A percentile compares a stretch with the other conserved stretches of the same genome.
These are phyloP conservation scores for Aphidius ervi DNA, from an alignment of 1,140 invertebrate genomes.

Conservation along the genomic window DNA sequence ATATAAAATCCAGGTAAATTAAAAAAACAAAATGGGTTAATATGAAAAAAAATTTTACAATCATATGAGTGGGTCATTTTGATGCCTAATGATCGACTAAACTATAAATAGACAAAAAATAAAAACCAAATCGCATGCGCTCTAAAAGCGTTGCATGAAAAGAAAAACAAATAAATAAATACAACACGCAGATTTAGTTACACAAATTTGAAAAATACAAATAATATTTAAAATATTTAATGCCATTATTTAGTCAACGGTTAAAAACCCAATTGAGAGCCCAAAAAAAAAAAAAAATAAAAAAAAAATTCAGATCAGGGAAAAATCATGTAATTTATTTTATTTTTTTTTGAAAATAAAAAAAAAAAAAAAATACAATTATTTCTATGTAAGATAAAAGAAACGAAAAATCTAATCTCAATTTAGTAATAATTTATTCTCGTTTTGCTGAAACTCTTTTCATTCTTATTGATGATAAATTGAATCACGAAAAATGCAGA, in stretches of 20 bases:
- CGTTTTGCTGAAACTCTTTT: too few relatives aligned
- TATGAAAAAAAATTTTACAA: conserved; percentile 29
- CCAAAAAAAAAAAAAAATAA: conserved; percentile 7
- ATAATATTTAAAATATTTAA: not conserved
- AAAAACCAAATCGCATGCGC: not conserved
- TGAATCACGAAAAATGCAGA: too few relatives aligned
- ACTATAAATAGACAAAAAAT: conserved; percentile 5
- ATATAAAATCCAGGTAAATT: too few relatives aligned
- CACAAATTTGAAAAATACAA: not conserved
- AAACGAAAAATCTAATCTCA: too few relatives aligned
- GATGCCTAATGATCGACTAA: conserved; percentile 7
- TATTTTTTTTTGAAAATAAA: too few relatives aligned
- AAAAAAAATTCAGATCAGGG: conserved; percentile 2
- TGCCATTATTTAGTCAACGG: not conserved
- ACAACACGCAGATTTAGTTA: conserved; percentile 2
- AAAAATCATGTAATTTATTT: too few relatives aligned
- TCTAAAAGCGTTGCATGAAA: not conserved
- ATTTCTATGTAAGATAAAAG: too few relatives aligned
- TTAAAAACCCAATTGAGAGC: conserved; percentile 6
- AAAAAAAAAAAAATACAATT: too few relatives aligned
- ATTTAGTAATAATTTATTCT: too few relatives aligned
- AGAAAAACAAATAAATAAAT: not conserved
- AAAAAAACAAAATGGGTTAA: too few relatives aligned
- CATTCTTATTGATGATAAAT: too few relatives aligned
- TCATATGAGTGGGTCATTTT: conserved; percentile 24